These are phyloP conservation scores for Hyposoter didymator DNA, from an alignment of 2,888 invertebrate species.

Conservation along the genomic window DNA sequence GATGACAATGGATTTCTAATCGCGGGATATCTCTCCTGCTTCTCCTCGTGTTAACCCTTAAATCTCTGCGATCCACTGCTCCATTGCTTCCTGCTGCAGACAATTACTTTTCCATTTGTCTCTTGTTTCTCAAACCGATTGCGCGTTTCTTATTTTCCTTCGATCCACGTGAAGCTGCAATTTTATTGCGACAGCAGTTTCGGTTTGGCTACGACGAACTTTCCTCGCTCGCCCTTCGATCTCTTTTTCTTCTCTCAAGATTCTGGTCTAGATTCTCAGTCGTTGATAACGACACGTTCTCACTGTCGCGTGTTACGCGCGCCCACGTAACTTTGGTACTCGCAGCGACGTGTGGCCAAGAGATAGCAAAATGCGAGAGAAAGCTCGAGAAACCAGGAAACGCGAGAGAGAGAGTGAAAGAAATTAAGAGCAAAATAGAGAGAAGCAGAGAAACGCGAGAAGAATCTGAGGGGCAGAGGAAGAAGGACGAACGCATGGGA, in stretches of 20 bases:
- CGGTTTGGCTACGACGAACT: too few relatives aligned
- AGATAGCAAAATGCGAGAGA: slow-evolving; percentile 49
- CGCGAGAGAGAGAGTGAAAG: slow-evolving; percentile 11
- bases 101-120: not conserved
- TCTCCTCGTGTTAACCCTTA: slow-evolving; percentile 19
- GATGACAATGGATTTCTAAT: slow-evolving; percentile 73
- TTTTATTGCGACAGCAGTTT: not conserved
- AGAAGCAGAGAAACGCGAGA: slow-evolving; percentile 19
- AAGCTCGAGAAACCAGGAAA: not conserved
- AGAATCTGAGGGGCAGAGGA: not conserved
- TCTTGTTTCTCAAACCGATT: not conserved
- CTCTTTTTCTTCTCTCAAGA: slow-evolving; percentile 26
- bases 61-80: slow-evolving; percentile 36
- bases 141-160: not conserved
- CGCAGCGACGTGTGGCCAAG: slow-evolving; percentile 59
- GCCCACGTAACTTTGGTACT: slow-evolving; percentile 62
- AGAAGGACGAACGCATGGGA: not conserved
- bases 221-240: slow-evolving; percentile 3
- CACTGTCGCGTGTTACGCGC: slow-evolving; percentile 39
- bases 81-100: slow-evolving; percentile 11
- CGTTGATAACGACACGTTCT: slow-evolving; percentile 57
- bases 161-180: not conserved
- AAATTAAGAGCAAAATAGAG: not conserved
- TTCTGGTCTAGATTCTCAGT: slow-evolving; percentile 44
- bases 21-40: slow-evolving; percentile 36